Percentiles rank a stretch among this genome's conserved stretches.
phyloP scores from a whole-genome alignment of 2,113 vertebrate genomes.

The Glaucomys volans region DNA sequence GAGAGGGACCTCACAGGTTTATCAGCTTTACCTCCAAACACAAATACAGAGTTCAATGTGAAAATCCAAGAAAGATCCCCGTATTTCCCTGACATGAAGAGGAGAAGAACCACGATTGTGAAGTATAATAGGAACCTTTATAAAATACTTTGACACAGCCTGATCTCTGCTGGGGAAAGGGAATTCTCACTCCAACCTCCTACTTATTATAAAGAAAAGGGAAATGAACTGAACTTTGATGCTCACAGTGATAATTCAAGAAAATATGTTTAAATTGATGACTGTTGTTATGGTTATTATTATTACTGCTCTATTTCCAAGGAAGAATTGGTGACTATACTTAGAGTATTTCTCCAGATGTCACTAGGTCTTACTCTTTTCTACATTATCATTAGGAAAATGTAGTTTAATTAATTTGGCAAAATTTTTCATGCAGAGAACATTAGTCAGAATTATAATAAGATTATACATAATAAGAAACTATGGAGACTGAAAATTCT shows the following conservation, averaged over 20 bases:
- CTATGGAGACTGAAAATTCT: neutral
- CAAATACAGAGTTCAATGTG: neutral
- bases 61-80: neutral
- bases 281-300: neutral
- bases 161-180: neutral
- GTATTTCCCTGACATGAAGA: neutral
- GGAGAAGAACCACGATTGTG: neutral
- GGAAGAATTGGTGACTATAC: neutral
- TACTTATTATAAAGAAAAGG: neutral
- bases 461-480: neutral
- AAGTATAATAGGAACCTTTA: neutral
- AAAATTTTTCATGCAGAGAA: neutral
- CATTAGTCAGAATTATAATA: too few relatives aligned
- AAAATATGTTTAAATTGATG: neutral
- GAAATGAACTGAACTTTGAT: neutral
- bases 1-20: neutral
- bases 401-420: neutral
- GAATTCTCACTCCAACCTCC: neutral
- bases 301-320: neutral
- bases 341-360: neutral
- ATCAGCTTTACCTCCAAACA: neutral
- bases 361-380: neutral
- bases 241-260: neutral
- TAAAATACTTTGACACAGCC: neutral
- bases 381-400: neutral